These are phyloP conservation scores for Porites divaricata DNA, from an alignment of 92 coral and sea anemone species.

Conservation along the genomic window DNA sequence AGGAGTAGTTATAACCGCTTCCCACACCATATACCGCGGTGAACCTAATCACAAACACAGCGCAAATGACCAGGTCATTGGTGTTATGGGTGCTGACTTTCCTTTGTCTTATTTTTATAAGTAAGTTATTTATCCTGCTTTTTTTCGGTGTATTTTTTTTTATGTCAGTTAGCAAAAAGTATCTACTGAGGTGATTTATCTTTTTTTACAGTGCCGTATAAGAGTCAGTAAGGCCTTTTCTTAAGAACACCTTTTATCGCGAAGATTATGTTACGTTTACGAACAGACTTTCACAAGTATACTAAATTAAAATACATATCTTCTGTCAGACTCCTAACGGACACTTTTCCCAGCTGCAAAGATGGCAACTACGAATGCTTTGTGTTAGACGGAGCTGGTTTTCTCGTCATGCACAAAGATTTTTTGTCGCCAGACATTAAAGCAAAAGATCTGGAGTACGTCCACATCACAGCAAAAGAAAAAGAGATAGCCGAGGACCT, in stretches of 20 bases:
- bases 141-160: no score
- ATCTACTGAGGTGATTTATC: no score
- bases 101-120: slow-evolving; percentile 46
- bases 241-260: no score
- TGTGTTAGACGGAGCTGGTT: slow-evolving; percentile 37
- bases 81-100: slow-evolving; percentile 26
- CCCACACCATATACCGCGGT: not conserved
- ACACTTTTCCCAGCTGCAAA: slow-evolving; percentile 41
- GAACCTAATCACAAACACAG: not conserved
- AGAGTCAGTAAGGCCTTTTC: no score
- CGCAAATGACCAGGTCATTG: slow-evolving; percentile 51
- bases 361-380: slow-evolving; percentile 31
- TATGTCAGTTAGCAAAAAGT: no score
- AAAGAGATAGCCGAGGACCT: slow-evolving; percentile 56
- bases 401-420: not conserved
- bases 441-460: not conserved
- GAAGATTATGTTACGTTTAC: no score
- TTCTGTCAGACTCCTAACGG: slow-evolving; percentile 44
- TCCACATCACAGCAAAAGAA: slow-evolving; percentile 64
- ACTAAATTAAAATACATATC: not conserved
- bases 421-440: slow-evolving; percentile 11
- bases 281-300: no score
- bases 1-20: not conserved
- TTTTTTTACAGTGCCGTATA: no score
- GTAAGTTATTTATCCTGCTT: slow-evolving; percentile 1